Conservation (phyloP, 2,888 invertebrate species). For the Metacarcinus magister region DNA sequence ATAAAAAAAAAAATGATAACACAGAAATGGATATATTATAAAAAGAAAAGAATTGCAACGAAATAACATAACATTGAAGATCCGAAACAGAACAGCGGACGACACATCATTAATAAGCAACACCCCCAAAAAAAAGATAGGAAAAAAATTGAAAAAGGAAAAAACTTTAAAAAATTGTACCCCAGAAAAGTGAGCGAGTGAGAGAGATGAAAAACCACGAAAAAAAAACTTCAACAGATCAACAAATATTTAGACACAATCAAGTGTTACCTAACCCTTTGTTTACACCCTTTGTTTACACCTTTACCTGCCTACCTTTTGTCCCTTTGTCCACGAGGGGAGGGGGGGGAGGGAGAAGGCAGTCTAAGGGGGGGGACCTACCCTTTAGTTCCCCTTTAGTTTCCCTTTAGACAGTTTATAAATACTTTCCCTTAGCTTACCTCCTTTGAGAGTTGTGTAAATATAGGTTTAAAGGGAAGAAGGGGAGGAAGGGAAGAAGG, state of each 20-base stretch:
- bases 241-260: not conserved
- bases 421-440: not conserved
- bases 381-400: not conserved
- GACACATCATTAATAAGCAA: too few species aligned
- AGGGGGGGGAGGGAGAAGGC: not conserved
- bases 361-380: not conserved
- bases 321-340: not conserved
- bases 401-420: not conserved
- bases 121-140: too few species aligned
- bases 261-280: not conserved
- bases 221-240: not conserved
- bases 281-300: not conserved
- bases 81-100: too few species aligned
- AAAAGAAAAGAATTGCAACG: not conserved
- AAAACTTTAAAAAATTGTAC: not conserved
- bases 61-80: too few species aligned
- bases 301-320: not conserved
- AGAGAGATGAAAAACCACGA: too few species aligned
- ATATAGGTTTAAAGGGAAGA: not conserved
- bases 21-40: not conserved
- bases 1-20: not conserved
- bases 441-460: not conserved
- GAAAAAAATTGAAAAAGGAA: not conserved
- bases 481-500: not conserved
- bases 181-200: too few species aligned